phyloP scores from a whole-genome alignment of 2,888 invertebrate species.

The Apomyelois bistriatella region DNA sequence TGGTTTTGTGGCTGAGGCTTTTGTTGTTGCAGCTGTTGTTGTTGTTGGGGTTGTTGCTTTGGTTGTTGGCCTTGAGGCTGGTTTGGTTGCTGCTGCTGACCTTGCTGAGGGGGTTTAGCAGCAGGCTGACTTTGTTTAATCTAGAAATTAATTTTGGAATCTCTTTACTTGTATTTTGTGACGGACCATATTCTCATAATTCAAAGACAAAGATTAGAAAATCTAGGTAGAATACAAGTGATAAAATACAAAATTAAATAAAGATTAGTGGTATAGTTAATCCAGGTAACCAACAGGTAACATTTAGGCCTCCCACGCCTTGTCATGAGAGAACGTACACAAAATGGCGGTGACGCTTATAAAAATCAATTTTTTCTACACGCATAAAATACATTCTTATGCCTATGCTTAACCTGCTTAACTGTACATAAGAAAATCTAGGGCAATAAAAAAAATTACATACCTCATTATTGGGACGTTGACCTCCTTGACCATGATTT shows the following conservation, averaged over 20 bases:
- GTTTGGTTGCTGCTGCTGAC: conserved; percentile 21
- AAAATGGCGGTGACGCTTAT: conserved; percentile 7
- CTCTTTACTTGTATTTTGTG: not conserved
- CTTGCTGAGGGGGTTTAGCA: conserved; percentile 21
- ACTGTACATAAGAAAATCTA: not conserved
- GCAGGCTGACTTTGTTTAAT: conserved; percentile 13
- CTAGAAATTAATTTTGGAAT: not conserved
- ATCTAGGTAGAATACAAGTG: too few relatives aligned
- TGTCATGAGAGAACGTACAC: not conserved
- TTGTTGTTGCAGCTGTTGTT: conserved; percentile 27
- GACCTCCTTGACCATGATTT: conserved; percentile 63
- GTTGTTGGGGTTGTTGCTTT: conserved; percentile 26
- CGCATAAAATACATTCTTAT: not conserved
- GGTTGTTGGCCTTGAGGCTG: conserved; percentile 18
- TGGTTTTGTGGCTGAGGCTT: conserved; percentile 26
- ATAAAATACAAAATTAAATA: too few relatives aligned
- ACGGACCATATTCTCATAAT: too few relatives aligned
- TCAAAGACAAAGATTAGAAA: too few relatives aligned
- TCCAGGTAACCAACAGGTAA: too few relatives aligned
- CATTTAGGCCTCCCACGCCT: too few relatives aligned
- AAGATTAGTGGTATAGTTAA: too few relatives aligned
- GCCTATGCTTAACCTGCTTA: too few relatives aligned
- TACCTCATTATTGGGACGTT: conserved; percentile 66
- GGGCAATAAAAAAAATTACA: conserved; percentile 9
- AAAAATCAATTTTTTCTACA: conserved; percentile 3